Evolutionary conservation across 1,140 invertebrate genomes (phyloP).

Genomic region (Pseudomyrmex concolor): DNA sequence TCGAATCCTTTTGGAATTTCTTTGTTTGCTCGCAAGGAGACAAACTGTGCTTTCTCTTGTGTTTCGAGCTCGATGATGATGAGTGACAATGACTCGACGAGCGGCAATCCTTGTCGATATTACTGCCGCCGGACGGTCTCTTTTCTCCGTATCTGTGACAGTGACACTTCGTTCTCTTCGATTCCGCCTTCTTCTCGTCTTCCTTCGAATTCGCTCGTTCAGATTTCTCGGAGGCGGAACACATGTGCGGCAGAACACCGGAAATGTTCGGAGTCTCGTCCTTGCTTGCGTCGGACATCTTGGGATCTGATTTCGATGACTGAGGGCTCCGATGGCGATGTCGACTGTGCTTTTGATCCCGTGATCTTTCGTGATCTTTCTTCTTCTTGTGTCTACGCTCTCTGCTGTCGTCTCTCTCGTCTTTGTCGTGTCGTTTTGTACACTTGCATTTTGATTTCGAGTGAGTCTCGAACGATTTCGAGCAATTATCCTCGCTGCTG

Average conservation of each 20-base stretch:
- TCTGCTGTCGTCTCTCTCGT: slow-evolving; percentile 68
- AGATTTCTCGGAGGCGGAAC: slow-evolving; percentile 59
- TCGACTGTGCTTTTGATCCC: slow-evolving; percentile 71
- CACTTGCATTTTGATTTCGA: slow-evolving; percentile 52
- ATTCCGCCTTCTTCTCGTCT: slow-evolving; percentile 60
- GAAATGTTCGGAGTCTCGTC: slow-evolving; percentile 38
- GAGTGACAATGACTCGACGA: slow-evolving; percentile 68
- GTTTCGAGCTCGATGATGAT: slow-evolving; percentile 70
- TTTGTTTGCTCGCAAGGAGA: slow-evolving; percentile 55
- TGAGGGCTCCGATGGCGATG: slow-evolving; percentile 69
- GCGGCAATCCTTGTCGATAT: slow-evolving; percentile 57
- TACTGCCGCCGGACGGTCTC: slow-evolving; percentile 61
- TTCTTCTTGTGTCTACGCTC: slow-evolving; percentile 73
- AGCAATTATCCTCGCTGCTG: slow-evolving; percentile 69
- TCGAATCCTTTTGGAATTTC: slow-evolving; percentile 53
- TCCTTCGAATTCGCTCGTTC: slow-evolving; percentile 61
- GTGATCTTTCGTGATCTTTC: slow-evolving; percentile 69
- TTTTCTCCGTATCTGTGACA: slow-evolving; percentile 53
- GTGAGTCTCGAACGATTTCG: slow-evolving; percentile 54
- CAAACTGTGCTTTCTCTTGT: slow-evolving; percentile 69
- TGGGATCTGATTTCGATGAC: slow-evolving; percentile 61
- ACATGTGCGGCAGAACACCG: slow-evolving; percentile 29
- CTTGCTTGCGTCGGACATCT: slow-evolving; percentile 35
- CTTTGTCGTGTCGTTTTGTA: slow-evolving; percentile 53
- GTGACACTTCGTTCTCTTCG: slow-evolving; percentile 64